Evolutionary conservation across 2,113 vertebrate genomes (phyloP), one percentile per base, ranked within the genome.

Genomic region (Notothenia rossii): DNA sequence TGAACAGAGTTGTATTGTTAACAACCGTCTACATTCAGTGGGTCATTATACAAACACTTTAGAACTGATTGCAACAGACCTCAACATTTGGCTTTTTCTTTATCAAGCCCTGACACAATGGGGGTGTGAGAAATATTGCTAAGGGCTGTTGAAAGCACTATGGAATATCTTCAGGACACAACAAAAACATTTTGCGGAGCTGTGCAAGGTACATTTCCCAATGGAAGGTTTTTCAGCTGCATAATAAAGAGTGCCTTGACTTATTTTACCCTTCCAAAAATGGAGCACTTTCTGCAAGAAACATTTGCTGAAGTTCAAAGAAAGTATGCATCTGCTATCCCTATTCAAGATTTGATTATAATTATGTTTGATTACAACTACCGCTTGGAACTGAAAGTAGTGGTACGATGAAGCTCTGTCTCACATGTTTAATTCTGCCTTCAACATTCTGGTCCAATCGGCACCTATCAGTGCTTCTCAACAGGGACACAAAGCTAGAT

Each of bases 251-350:
- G 40, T 5, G 17, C 59, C 25, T 51, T 54, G 59, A 54, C 20
- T 60, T 43, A 51, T 55, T 83, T 77, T 77, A 68, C 17, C 49
- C 62, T 73, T 73, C 70, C 48, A 46, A 75, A 50, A 53, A 0
- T 14, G 7, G 7, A 48, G 33, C 9, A 25, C 36, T 25, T 22
- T 66, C 25, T 17, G 48, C 11, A 12, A 72, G 20, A 67, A 63
- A 17, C 0, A 33, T 54, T 59, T 20, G 3, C 60, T 14, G 49
- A 67, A 63, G 50, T 60, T 55, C 59, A 55, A 33, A 84, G 60
- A 71, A 77, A 80, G 75, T 76, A 63, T 12, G 0, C 20, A 49
- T 70, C 45, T 48, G 29, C 14, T 2, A 14, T 67, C 40, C 3
- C 4, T 3, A 12, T 62, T 77, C 36, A 77, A 22, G 33, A 49